Evolutionary conservation across 2,888 invertebrate genomes (phyloP).

Genomic region (Anorthoa munda): DNA sequence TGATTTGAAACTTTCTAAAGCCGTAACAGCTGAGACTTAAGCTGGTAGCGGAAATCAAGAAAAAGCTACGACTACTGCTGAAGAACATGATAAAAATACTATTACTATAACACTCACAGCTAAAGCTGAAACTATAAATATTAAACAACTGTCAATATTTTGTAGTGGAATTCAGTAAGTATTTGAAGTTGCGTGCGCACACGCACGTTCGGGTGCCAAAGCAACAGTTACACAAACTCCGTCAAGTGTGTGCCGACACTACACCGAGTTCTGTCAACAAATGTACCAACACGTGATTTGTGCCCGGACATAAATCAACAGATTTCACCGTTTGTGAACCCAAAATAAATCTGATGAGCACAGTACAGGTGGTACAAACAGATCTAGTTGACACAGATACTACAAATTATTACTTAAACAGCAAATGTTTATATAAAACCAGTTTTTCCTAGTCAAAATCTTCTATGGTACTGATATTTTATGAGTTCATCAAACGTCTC

Average conservation of each 20-base stretch:
- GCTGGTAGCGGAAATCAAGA: background rate
- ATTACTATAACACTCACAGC: background rate
- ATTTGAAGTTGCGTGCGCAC: slow-evolving; percentile 59
- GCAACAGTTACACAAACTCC: slow-evolving; percentile 70
- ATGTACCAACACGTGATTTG: slow-evolving; percentile 55
- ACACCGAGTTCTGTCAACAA: slow-evolving; percentile 61
- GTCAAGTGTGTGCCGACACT: slow-evolving; percentile 60
- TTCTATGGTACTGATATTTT: background rate
- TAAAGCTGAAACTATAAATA: slow-evolving; percentile 31
- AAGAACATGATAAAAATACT: background rate
- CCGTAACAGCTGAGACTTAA: background rate
- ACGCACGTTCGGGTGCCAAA: slow-evolving; percentile 64
- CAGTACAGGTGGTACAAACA: slow-evolving; percentile 37
- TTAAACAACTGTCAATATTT: slow-evolving; percentile 36
- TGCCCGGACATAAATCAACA: slow-evolving; percentile 66
- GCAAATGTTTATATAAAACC: slow-evolving; percentile 34
- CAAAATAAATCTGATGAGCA: slow-evolving; percentile 37
- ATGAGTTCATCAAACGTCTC: slow-evolving; percentile 19
- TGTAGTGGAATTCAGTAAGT: slow-evolving; percentile 59
- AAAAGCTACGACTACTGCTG: background rate
- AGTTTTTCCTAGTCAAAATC: slow-evolving; percentile 7
- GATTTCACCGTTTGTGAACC: slow-evolving; percentile 53
- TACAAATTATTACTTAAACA: slow-evolving; percentile 38
- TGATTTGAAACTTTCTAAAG: background rate
- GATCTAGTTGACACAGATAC: slow-evolving; percentile 50